Base-by-base conservation (phyloP, 2,797 vertebrate genomes). In the Oryzias dopingdopingensis region DNA sequence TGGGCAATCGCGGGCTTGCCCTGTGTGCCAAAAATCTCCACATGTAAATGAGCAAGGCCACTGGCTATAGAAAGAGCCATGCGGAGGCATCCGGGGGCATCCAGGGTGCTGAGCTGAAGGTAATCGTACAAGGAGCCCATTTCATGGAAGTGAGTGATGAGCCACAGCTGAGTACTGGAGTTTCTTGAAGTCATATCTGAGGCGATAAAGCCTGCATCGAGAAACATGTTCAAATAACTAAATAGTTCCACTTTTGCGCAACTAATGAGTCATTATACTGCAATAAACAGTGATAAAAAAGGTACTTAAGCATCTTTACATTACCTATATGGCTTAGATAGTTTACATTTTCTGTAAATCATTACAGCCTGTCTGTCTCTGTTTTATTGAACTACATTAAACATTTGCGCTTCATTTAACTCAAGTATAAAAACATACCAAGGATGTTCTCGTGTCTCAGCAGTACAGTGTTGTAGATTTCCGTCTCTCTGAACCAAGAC, bases 401-500 rank as follows among this genome's bases (percentile, higher is more conserved):
- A 12, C 32, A 37, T 37, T 13, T 37, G 32, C 32, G 32, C 2
- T 12, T 37, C 10, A 37, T 37, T 37, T 12, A 37, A 37, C 32
- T 37, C 10, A 37, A 13, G 13, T 37, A 37, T 37, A 37, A 37
- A 37, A 37, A 77, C 88, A 1, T 74, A 99, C 97, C 97, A 57
- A 99, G 86, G 64, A 99, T 98, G 71, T 99, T 99, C 76, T 99
- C 96, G 0, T 99, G 96, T 60, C 97, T 91, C 75, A 99, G 91
- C 82, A 98, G 92, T 40, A 99, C 97, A 0, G 97, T 99, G 90
- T 99, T 99, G 89, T 99, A 99, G 81, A 99, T 85, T 75, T 99
- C 97, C 0, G 97, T 99, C 88, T 99, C 97, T 84, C 97, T 89
- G 91, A 99, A 98, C 97, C 97, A 99, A 26, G 97, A 99, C 78